These are phyloP conservation scores for Taenioides sp. DNA, from an alignment of 2,797 vertebrate species.

Conservation along the genomic window DNA sequence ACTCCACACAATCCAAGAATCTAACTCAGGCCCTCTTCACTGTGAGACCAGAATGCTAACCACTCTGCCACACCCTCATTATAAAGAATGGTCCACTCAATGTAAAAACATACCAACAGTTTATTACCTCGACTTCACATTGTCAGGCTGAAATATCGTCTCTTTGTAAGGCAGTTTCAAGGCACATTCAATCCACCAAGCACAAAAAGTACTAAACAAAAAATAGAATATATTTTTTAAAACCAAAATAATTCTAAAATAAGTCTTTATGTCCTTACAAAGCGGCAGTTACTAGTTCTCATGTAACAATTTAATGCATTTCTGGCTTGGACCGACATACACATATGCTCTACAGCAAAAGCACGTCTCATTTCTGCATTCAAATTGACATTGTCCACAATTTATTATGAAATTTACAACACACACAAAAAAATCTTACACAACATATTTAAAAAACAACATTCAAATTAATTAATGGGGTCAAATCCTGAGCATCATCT, in stretches of 20 bases:
- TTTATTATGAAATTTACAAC: slow-evolving; percentile 22
- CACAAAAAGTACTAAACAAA: slow-evolving; percentile 67
- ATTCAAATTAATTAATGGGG: slow-evolving; percentile 4
- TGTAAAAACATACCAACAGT: slow-evolving; percentile 78
- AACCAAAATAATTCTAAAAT: slow-evolving; percentile 35
- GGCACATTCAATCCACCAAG: slow-evolving; percentile 66
- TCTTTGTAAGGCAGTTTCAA: slow-evolving; percentile 73
- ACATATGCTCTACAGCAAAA: background rate
- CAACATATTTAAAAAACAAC: slow-evolving; percentile 20
- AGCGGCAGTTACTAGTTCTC: slow-evolving; percentile 33
- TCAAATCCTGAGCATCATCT: slow-evolving; percentile 11
- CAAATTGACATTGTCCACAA: slow-evolving; percentile 13
- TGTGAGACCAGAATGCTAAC: too few relatives aligned
- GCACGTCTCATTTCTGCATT: slow-evolving; percentile 12
- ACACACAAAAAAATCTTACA: slow-evolving; percentile 33
- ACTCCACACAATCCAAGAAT: too few relatives aligned
- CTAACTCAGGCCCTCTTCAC: too few relatives aligned
- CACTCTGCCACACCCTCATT: background rate
- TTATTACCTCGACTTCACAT: slow-evolving; percentile 80
- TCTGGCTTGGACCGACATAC: background rate
- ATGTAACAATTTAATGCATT: slow-evolving; percentile 7
- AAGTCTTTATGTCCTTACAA: slow-evolving; percentile 46
- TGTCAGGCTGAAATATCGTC: slow-evolving; percentile 51
- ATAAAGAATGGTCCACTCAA: slow-evolving; percentile 29
- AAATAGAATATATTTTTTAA: slow-evolving; percentile 59